Percentiles rank a stretch among this genome's conserved stretches.
These are phyloP conservation scores for Drosophila malerkotliana DNA, from an alignment of 1,140 invertebrate species.

Conservation along the genomic window DNA sequence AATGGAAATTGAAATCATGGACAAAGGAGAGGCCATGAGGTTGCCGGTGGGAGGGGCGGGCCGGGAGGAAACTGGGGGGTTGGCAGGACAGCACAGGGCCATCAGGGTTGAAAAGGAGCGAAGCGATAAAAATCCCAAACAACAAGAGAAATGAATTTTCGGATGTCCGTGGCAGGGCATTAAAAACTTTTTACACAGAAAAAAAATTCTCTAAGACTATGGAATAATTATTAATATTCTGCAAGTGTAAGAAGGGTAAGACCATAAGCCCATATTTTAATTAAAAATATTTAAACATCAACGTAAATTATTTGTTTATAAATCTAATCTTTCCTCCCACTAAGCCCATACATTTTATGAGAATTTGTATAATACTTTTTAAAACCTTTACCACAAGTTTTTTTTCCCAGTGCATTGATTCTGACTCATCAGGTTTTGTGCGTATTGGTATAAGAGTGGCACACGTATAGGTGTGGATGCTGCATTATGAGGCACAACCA, in stretches of 20 bases:
- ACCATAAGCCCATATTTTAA: not conserved
- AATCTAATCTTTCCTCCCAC: no score
- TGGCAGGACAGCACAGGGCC: conserved; percentile 19
- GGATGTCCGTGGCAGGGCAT: conserved; percentile 36
- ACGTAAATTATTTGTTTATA: no score
- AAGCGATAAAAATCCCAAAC: conserved; percentile 57
- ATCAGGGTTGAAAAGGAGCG: conserved; percentile 61
- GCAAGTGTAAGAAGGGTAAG: not conserved
- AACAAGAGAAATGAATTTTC: conserved; percentile 59
- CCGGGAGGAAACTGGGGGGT: conserved; percentile 5
- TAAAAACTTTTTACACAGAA: conserved; percentile 35
- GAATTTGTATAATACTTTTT: not conserved
- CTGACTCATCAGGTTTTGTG: conserved; percentile 35
- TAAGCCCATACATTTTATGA: no score
- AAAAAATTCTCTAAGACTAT: not conserved
- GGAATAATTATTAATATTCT: not conserved
- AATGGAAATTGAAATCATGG: conserved; percentile 82
- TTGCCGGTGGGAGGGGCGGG: not conserved
- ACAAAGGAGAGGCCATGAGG: conserved; percentile 50
- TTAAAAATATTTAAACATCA: no score
- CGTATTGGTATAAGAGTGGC: conserved; percentile 26
- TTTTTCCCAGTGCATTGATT: conserved; percentile 2
- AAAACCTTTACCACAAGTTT: not conserved
- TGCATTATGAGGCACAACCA: conserved; percentile 69
- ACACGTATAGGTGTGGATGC: conserved; percentile 39